A percentile compares a stretch with the other conserved stretches of the same genome.
Conservation (phyloP, 2,797 vertebrate species). For the Leptoclinus maculatus region DNA sequence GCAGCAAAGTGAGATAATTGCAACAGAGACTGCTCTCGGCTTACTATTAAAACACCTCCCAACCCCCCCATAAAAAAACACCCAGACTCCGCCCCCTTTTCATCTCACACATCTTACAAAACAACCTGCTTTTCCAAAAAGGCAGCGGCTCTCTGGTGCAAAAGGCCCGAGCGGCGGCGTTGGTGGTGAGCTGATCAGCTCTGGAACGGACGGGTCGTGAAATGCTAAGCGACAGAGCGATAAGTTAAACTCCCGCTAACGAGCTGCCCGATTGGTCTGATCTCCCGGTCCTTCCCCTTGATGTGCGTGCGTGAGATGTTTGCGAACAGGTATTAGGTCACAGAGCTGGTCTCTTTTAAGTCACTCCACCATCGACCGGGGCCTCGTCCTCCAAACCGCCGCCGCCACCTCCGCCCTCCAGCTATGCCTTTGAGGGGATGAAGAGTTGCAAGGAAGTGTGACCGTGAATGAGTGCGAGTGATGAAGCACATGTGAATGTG, state of each 20-base stretch:
- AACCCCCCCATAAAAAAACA: not conserved
- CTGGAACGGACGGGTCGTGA: conserved; percentile 43
- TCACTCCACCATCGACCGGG: conserved; percentile 39
- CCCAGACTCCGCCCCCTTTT: conserved; percentile 9
- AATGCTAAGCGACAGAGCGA: conserved; percentile 51
- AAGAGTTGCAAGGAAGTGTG: conserved; percentile 42
- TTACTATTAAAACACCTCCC: conserved; percentile 50
- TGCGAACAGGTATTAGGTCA: conserved; percentile 53
- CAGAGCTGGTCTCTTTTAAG: conserved; percentile 26
- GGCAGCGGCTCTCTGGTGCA: conserved; percentile 9
- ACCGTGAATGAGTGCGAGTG: not conserved
- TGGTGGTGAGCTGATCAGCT: conserved; percentile 7
- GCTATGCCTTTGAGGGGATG: conserved; percentile 60
- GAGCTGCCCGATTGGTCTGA: conserved; percentile 42
- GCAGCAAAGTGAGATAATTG: conserved; percentile 76
- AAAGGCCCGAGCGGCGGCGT: not conserved
- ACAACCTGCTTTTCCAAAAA: conserved; percentile 33
- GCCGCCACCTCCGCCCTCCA: not conserved
- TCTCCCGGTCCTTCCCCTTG: conserved; percentile 48
- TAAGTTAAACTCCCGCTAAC: conserved; percentile 45
- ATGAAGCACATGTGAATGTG: conserved; percentile 28
- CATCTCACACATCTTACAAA: conserved; percentile 17
- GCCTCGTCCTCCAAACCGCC: conserved; percentile 27
- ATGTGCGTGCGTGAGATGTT: conserved; percentile 64
- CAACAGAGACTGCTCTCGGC: conserved; percentile 57